These are phyloP conservation scores for Tragelaphus buxtoni DNA, from an alignment of 2,113 vertebrate genomes.

Conservation along the genomic window DNA sequence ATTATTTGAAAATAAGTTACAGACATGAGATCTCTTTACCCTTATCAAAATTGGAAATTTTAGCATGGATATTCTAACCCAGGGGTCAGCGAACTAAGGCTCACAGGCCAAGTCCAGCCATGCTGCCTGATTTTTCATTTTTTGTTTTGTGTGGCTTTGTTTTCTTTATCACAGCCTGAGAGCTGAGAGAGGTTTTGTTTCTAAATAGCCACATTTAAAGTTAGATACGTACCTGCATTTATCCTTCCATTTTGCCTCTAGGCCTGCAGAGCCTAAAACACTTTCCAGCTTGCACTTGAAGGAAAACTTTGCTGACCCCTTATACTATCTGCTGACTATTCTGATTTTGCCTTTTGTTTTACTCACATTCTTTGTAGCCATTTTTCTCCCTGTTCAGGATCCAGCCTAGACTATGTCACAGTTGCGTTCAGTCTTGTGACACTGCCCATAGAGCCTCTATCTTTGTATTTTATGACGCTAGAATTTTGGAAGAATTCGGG, in stretches of 20 bases:
- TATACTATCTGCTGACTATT: neutral
- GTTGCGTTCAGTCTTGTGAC: neutral
- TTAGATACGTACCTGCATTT: neutral
- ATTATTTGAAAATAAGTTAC: neutral
- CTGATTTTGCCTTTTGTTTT: neutral
- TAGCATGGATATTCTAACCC: neutral
- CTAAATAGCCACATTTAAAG: neutral
- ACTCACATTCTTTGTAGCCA: rapidly evolving
- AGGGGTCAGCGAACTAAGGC: neutral
- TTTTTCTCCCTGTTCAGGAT: neutral
- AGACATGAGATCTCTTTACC: neutral
- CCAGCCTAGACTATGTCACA: neutral
- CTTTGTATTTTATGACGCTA: neutral
- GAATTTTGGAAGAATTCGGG: neutral
- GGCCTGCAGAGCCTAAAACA: neutral
- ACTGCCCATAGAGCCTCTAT: neutral
- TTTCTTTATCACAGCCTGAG: neutral
- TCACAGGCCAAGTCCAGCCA: neutral
- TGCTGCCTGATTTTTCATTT: neutral
- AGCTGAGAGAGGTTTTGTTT: neutral
- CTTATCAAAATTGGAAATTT: neutral
- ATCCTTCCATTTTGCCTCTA: neutral
- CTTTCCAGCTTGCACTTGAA: neutral
- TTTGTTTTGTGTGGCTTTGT: neutral
- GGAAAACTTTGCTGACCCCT: neutral